Base-by-base conservation (phyloP, 1,140 invertebrate genomes). In the Heterodera schachtii region DNA sequence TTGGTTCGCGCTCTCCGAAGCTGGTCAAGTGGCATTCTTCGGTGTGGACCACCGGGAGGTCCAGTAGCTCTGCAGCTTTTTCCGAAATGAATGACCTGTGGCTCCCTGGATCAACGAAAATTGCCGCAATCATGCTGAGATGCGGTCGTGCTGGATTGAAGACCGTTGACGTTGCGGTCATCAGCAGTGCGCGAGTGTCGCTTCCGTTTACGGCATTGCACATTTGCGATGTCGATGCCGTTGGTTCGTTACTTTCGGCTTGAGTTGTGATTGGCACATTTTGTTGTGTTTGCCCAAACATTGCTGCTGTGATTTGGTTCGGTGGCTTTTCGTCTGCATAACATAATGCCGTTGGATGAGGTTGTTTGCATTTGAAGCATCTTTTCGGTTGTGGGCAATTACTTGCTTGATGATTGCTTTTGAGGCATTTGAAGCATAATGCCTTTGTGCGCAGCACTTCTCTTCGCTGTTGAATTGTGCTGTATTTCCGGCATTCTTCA, bases 371-470 rank as follows among this genome's bases (percentile, higher is more conserved):
- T 47, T 73, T 47, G 49, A 21, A 73, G 31, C 71, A 73, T 6
- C 0, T 73, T 3, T 46, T 21, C 3, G 71, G 31, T 5, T 31
- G n/a, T 6, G 16, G 49, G 41, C 71, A 73, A 3, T 73, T 31
- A n/a, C 44, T 52, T 47, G 44, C 49, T 73, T 11, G 4, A 31
- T 73, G 71, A 44, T 73, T 73, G 46, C 6, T 6, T 8, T 41
- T 73, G 16, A 73, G 49, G 71, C 71, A 73, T n/a, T 52, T 46
- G 31, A 41, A 47, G 49, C 71, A 73, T 19, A 73, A 9, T 9
- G 19, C 6, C 6, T 73, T 73, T 4, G n/a, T 9, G 5, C 21
- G 3, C 0, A 73, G 6, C 0, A 31, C 21, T 19, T 19, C 19
- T 3, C 41, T 73, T 6, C 49, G 21, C n/a, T 73, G 44, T 31